Evolutionary conservation across 2,888 invertebrate genomes (phyloP), one percentile per base, ranked within the genome.

Genomic region (Drosophila koepferae): DNA sequence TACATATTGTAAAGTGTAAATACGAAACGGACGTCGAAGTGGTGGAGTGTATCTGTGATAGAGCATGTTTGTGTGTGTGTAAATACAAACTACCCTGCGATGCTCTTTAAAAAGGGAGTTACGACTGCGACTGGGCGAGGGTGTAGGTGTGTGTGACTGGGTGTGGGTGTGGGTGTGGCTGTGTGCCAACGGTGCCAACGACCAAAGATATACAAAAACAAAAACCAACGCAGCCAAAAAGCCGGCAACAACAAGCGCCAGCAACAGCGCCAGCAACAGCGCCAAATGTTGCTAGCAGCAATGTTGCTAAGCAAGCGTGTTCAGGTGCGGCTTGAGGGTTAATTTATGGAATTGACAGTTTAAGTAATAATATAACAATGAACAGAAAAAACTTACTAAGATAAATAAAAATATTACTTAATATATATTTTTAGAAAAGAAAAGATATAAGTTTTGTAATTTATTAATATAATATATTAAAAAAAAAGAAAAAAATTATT

Each of bases 191-290:
- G 72, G 72, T 74, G 79, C 65, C 87, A 83, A 79, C 80, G 77
- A 74, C 87, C 82, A 86, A 53, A 70, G 67, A 36, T 18, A 9
- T 38, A 51, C 48, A 66, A 56, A 48, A 58, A 18, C 61, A 74
- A 54, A 81, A 79, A 71, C 49, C 71, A 74, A 60, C 58, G 46
- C 70, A 68, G 77, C 72, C 81, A 78, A 86, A 86, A 86, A 86
- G 89, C 85, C 85, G 89, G 89, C 86, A 89, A 88, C 81, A 86
- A 86, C 80, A 86, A 76, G 53, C 75, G 56, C 44, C 38, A 41
- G 48, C 68, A 63, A n/a, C n/a, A n/a, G n/a, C n/a, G n/a, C n/a
- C n/a, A n/a, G n/a, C n/a, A n/a, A 71, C 69, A 68, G 79, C 85
- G 80, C 73, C 80, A 86, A 54, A 54, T 84, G 62, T 56, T 62